phyloP scores from a whole-genome alignment of 2,888 invertebrate genomes.

The Drosophila mimetica region DNA sequence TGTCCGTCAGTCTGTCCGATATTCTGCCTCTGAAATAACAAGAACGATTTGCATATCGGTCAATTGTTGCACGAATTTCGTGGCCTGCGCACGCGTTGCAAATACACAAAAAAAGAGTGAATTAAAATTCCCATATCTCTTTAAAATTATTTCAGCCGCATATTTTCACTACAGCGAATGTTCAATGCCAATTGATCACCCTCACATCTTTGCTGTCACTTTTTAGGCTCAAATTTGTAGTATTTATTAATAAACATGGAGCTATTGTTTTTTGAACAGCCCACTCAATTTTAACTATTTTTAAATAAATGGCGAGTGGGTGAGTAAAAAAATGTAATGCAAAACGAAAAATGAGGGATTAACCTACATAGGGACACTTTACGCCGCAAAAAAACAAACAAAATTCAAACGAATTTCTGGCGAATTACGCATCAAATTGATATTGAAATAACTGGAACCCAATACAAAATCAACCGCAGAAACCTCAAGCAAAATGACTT shows the following conservation, averaged over 20 bases:
- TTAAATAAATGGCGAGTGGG: slow-evolving; percentile 6
- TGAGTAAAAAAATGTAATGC: slow-evolving; percentile 58
- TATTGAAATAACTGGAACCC: slow-evolving; percentile 44
- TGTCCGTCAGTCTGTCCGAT: slow-evolving; percentile 29
- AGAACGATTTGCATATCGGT: slow-evolving; percentile 70
- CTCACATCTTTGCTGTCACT: slow-evolving; percentile 45
- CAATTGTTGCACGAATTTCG: slow-evolving; percentile 71
- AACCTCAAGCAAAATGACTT: slow-evolving; percentile 53
- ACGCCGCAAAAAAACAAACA: slow-evolving; percentile 4
- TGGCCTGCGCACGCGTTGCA: slow-evolving; percentile 60
- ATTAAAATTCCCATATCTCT: slow-evolving; percentile 34
- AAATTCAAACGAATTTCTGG: slow-evolving; percentile 26
- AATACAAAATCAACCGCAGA: slow-evolving; percentile 42
- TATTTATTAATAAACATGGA: slow-evolving; percentile 39
- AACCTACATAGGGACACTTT: slow-evolving; percentile 62
- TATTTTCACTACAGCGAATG: slow-evolving; percentile 38
- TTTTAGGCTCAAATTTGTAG: slow-evolving; percentile 7
- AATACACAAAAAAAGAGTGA: slow-evolving; percentile 54
- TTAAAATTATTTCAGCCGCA: slow-evolving; percentile 2
- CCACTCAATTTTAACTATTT: slow-evolving; percentile 60
- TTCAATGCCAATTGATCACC: slow-evolving; percentile 65
- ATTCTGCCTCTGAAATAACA: slow-evolving; percentile 53
- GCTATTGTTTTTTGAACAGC: slow-evolving; percentile 8
- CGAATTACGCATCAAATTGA: slow-evolving; percentile 56
- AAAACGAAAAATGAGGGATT: slow-evolving; percentile 65